These are phyloP conservation scores for Uromys caudimaculatus DNA, from an alignment of 2,797 vertebrate species.

Conservation along the genomic window DNA sequence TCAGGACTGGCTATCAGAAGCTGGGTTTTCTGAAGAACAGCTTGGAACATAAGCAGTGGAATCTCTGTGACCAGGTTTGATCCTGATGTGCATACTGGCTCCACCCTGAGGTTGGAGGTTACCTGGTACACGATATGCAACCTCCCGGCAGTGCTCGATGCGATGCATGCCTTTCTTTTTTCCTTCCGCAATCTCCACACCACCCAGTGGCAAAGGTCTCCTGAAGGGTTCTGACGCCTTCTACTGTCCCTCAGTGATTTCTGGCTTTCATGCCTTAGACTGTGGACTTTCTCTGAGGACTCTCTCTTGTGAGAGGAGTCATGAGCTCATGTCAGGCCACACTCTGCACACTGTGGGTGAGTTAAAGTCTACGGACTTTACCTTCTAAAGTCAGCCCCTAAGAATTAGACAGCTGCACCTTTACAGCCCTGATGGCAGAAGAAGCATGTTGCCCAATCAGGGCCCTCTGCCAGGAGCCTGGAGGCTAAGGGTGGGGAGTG, in stretches of 20 bases:
- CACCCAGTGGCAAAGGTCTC: neutral
- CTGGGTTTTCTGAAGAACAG: neutral
- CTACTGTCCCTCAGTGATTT: neutral
- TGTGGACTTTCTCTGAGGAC: neutral
- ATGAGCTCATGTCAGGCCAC: accelerated
- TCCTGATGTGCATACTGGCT: neutral
- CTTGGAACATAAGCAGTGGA: neutral
- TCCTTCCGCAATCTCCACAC: no score
- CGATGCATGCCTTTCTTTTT: neutral
- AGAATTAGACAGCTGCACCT: neutral
- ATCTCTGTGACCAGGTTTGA: neutral
- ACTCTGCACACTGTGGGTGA: neutral
- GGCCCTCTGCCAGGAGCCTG: neutral
- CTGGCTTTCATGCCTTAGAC: neutral
- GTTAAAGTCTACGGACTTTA: neutral
- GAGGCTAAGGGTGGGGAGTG: neutral
- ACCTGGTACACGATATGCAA: neutral
- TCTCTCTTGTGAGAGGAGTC: neutral
- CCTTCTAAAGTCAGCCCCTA: neutral
- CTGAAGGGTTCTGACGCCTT: neutral
- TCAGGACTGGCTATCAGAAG: neutral
- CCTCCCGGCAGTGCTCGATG: neutral
- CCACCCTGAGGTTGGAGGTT: neutral
- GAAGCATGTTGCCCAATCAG: neutral
- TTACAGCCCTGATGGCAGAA: neutral